Percentiles rank a stretch among this genome's conserved stretches.
Conservation (phyloP, 2,113 vertebrate genomes). For the Brachypodius melanocephalos region DNA sequence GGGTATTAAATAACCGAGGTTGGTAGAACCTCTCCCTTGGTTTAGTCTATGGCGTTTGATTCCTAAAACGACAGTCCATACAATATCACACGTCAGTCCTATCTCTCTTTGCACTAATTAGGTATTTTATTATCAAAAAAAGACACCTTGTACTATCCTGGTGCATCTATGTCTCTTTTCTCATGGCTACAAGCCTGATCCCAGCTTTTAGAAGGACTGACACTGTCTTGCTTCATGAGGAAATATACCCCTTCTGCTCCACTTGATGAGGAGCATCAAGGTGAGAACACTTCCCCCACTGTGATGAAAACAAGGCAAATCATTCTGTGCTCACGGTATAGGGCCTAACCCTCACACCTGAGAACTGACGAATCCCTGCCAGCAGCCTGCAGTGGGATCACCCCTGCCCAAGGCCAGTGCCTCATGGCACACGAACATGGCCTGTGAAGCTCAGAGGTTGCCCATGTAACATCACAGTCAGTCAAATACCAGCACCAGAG, state of each 20-base stretch:
- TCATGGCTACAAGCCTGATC: background rate
- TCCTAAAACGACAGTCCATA: conserved; percentile 30
- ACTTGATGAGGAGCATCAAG: background rate
- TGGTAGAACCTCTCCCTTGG: conserved; percentile 1
- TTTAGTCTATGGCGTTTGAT: background rate
- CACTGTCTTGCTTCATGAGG: background rate
- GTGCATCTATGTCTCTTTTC: conserved; percentile 7
- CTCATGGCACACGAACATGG: fast-evolving
- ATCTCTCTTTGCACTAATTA: conserved; percentile 39
- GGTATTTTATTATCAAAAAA: conserved; percentile 51
- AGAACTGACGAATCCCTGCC: background rate
- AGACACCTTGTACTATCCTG: background rate
- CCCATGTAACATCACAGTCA: background rate
- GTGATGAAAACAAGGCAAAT: background rate
- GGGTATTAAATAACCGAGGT: background rate
- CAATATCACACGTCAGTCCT: background rate
- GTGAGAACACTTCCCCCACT: background rate
- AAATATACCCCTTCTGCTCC: background rate
- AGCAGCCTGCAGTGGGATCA: background rate
- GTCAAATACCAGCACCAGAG: background rate
- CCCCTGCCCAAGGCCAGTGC: fast-evolving
- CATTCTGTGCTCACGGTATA: fast-evolving
- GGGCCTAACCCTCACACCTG: background rate
- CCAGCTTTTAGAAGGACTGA: conserved; percentile 13
- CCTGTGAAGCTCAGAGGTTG: background rate